A percentile compares a stretch with the other conserved stretches of the same genome.
Evolutionary conservation across 2,113 vertebrate genomes (phyloP).

Genomic region (Oreochromis spilurus): DNA sequence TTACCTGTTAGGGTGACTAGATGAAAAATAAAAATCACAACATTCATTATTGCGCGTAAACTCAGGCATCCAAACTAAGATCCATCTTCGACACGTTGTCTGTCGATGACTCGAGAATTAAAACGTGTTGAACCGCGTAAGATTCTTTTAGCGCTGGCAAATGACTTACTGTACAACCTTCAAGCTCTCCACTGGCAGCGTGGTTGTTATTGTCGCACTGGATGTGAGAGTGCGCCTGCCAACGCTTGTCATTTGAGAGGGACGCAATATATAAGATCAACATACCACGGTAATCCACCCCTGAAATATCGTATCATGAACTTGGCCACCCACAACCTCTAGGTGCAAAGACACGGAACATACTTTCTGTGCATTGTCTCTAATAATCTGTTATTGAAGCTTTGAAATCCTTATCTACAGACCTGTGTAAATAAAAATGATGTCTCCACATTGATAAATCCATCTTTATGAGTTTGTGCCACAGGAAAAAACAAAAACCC

Average conservation of each 20-base stretch:
- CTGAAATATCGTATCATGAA: constrained; percentile 49
- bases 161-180: not conserved
- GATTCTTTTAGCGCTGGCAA: constrained; percentile 23
- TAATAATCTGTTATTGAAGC: not conserved
- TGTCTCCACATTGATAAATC: not conserved
- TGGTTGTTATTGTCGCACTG: constrained; percentile 42
- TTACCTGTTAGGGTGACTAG: constrained; percentile 58
- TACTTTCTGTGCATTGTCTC: not conserved
- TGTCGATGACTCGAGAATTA: constrained; percentile 16
- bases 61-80: not conserved
- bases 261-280: constrained; percentile 43
- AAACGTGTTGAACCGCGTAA: constrained; percentile 19
- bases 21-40: constrained; percentile 6
- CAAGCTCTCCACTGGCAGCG: constrained; percentile 1
- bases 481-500: not conserved
- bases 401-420: not conserved
- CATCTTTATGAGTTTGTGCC: not conserved
- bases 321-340: constrained; percentile 10
- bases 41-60: constrained; percentile 38
- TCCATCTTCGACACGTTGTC: constrained; percentile 4
- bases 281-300: constrained; percentile 57
- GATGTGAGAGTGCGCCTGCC: constrained; percentile 39
- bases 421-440: not conserved
- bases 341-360: not conserved
- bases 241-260: constrained; percentile 58